Base-by-base conservation (phyloP, 2,797 vertebrate genomes). In the Aulostomus chinensis region DNA sequence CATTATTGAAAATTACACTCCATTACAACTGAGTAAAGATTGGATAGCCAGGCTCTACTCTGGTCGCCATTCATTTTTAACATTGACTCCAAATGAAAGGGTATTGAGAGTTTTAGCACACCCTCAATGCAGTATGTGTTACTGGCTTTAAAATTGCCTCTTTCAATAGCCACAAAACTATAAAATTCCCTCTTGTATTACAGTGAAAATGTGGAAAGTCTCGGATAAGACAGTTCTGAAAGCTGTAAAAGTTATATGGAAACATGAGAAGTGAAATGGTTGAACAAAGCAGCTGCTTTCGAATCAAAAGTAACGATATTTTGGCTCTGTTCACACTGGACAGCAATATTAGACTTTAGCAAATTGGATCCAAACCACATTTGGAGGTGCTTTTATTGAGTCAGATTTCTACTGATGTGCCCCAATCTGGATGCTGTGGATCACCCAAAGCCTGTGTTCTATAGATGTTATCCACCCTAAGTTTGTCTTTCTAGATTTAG, bases 11-110 rank as follows among this genome's bases (percentile, higher is more conserved):
- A 70, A 64, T 34, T 42, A 55, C 68, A 56, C 35, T 5, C 22
- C 45, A 20, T 65, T 58, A 55, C 60, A 66, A 45, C 14, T n/a
- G n/a, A n/a, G n/a, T n/a, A n/a, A n/a, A n/a, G n/a, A n/a, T n/a
- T n/a, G n/a, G n/a, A n/a, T n/a, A n/a, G n/a, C n/a, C n/a, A n/a
- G 55, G 56, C 51, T 53, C 59, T 38, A 28, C 42, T 41, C 20
- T 57, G 40, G 59, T 21, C 20, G 28, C 11, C 51, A 78, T 84
- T 73, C 30, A 80, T 78, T 74, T 81, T 81, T 66, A 81, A 68
- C 49, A 66, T 36, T 1, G 4, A 46, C 47, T 75, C 46, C 49
- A 80, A 79, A 74, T 47, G 33, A 72, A 55, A 60, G 35, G 29
- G 36, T 74, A 51, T 58, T 28, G 13, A 18, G 43, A 65, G 52